Percentiles rank a stretch among this genome's conserved stretches.
phyloP scores from a whole-genome alignment of 2,797 vertebrate species.

The Tragelaphus oryx region DNA sequence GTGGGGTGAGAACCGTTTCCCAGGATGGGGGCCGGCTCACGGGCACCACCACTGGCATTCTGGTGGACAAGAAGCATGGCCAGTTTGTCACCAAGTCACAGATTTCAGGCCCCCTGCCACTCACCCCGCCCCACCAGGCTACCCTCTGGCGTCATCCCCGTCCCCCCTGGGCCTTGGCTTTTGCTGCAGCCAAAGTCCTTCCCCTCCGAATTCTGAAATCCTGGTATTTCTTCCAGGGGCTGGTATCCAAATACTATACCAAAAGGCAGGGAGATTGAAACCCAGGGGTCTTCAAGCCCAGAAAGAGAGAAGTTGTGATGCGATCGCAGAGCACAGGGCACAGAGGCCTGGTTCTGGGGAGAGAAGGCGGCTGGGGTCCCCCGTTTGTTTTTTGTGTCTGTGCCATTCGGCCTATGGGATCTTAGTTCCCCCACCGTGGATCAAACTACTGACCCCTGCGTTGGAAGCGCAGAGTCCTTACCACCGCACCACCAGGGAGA shows the following conservation, averaged over 20 bases:
- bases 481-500: background rate
- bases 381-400: background rate
- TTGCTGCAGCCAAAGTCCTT: accelerated
- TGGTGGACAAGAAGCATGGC: background rate
- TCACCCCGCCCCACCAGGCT: background rate
- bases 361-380: too few species aligned
- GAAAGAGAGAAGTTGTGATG: background rate
- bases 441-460: background rate
- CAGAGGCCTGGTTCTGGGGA: too few species aligned
- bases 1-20: background rate
- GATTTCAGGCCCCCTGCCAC: background rate
- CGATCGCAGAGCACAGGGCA: background rate
- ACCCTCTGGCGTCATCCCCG: background rate
- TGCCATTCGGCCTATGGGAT: background rate
- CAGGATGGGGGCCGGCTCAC: accelerated
- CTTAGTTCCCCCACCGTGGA: background rate
- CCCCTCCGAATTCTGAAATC: background rate
- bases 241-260: accelerated
- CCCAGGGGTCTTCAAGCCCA: background rate
- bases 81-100: background rate
- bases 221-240: background rate
- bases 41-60: background rate
- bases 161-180: background rate
- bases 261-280: background rate
- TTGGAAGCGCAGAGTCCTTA: background rate